Evolutionary conservation across 2,888 invertebrate genomes (phyloP), one percentile per base, ranked within the genome.

Genomic region (Nomada ruficornis): DNA sequence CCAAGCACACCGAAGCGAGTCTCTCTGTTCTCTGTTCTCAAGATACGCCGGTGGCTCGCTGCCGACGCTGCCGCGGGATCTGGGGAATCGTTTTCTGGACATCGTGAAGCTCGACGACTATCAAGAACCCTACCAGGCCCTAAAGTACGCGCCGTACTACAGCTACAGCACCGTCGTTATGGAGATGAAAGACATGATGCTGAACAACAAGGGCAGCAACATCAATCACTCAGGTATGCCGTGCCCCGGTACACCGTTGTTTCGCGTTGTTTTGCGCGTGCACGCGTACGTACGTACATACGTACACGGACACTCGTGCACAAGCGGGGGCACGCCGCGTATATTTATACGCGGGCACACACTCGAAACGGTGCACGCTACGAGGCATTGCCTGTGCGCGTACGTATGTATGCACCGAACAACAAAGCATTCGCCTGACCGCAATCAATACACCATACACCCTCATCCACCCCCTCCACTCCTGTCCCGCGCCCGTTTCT

Each of bases 121-220:
- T 94, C 97, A 97, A 91, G 97, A 97, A 94, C 97, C 97, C 57
- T 97, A 97, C 93, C 97, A 97, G 94, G 96, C 96, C 26, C 94
- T 96, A 87, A 96, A 96, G 92, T 96, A 96, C 91, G 96, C 96
- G 18, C 97, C 97, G 2, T 97, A 96, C 93, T 96, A 96, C 93
- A 96, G 96, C 92, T 97, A 96, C 94, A 96, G 96, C 93, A 96
- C 96, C 44, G 96, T 96, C 65, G 95, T 96, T 90, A 95, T 96
- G 94, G 96, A 97, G 94, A 96, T 96, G 96, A 95, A 96, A 93
- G 96, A 96, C 94, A 95, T 96, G 91, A 94, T 94, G 91, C 95
- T 94, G 83, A 95, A 95, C 92, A 94, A 93, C 90, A 94, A 93
- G 88, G 88, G 89, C 74, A 84, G 86, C 84, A 92, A 88, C 83